These are phyloP conservation scores for Onychomys leucogaster DNA, from an alignment of 2,797 vertebrate species.

Conservation along the genomic window DNA sequence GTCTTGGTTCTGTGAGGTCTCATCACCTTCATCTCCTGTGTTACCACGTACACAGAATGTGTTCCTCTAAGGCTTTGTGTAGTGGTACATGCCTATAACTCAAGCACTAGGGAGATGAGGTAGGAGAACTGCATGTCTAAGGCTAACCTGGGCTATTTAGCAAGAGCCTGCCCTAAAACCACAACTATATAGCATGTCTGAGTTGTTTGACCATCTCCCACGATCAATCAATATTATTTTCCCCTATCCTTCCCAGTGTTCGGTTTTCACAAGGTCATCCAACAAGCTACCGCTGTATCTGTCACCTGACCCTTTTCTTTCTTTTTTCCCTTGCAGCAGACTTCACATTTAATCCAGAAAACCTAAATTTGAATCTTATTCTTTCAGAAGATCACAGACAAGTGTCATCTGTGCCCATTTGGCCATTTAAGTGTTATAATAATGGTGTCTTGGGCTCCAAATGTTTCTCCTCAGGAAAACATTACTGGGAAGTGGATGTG, in stretches of 20 bases:
- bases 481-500: conserved; percentile 78
- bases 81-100: not conserved
- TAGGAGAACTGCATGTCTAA: not conserved
- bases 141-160: not conserved
- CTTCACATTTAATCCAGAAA: conserved; percentile 71
- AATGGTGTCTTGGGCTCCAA: conserved; percentile 66
- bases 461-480: conserved; percentile 73
- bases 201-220: not conserved
- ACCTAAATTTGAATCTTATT: conserved; percentile 71
- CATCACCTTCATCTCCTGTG: not conserved
- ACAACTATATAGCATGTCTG: not conserved
- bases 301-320: not conserved
- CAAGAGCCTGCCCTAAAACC: not conserved
- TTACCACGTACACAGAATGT: not conserved
- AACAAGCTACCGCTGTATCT: not conserved
- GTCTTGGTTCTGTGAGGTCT: not conserved
- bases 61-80: not conserved
- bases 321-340: conserved; percentile 56
- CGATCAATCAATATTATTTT: not conserved
- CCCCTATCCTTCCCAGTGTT: not conserved
- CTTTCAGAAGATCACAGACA: conserved; percentile 78
- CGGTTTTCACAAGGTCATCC: not conserved
- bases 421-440: conserved; percentile 68
- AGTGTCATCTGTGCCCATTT: conserved; percentile 66
- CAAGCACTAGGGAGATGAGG: not conserved